Percentiles rank a stretch among this genome's conserved stretches.
Conservation (phyloP, 2,797 vertebrate genomes). For the Chelmon rostratus region DNA sequence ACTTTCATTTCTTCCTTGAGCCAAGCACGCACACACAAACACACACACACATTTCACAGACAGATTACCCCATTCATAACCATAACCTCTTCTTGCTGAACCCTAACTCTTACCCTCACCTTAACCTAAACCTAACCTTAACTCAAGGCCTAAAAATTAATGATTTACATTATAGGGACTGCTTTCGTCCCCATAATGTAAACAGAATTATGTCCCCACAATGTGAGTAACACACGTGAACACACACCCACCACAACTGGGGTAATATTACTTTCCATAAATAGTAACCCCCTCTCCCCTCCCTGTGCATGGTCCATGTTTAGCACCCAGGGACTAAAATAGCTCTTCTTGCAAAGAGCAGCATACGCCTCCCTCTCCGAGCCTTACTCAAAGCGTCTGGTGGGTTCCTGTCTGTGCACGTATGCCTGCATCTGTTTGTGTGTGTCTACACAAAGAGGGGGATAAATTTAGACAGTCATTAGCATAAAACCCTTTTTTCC, state of each 20-base stretch:
- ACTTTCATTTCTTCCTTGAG: constrained; percentile 29
- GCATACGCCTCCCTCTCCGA: constrained; percentile 6
- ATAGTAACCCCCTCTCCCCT: constrained; percentile 16
- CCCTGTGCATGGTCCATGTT: constrained; percentile 22
- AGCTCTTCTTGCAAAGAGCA: constrained; percentile 46
- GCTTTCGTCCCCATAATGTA: no score
- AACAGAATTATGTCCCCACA: no score
- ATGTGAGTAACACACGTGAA: neutral
- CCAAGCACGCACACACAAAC: neutral
- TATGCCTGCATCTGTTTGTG: constrained; percentile 26
- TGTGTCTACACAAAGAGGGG: constrained; percentile 46
- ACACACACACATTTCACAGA: constrained; percentile 6
- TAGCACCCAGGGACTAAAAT: constrained; percentile 60
- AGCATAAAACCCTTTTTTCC: constrained; percentile 71
- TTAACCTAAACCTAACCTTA: no score
- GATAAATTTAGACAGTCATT: constrained; percentile 77
- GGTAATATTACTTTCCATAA: constrained; percentile 38
- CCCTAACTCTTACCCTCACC: no score
- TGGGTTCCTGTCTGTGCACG: constrained; percentile 35
- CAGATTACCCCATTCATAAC: no score
- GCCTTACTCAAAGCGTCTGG: constrained; percentile 19
- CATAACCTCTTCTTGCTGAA: no score
- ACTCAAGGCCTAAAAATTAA: no score
- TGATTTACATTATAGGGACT: no score
- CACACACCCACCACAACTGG: neutral